phyloP scores from a whole-genome alignment of 1,140 invertebrate genomes.

The Drosophila cardini region DNA sequence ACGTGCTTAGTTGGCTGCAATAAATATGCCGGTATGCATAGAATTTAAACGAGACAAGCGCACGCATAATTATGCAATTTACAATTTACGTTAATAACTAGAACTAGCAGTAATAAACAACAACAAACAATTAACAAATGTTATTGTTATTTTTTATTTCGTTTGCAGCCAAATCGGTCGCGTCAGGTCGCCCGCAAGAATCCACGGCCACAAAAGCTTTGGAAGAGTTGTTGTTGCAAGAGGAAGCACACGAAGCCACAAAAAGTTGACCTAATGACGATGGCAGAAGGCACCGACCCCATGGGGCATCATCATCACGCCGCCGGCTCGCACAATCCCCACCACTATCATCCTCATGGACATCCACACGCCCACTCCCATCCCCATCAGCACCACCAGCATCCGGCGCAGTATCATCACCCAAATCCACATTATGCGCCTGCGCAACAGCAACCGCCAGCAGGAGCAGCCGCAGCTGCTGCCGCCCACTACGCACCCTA shows the following conservation, averaged over 20 bases:
- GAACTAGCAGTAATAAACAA: not conserved
- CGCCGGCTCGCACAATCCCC: slow-evolving; percentile 76
- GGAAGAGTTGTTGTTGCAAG: slow-evolving; percentile 3
- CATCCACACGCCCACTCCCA: slow-evolving; percentile 72
- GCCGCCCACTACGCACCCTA: slow-evolving; percentile 64
- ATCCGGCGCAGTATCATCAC: slow-evolving; percentile 59
- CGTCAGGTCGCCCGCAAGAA: slow-evolving; percentile 54
- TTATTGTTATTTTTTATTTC: slow-evolving; percentile 7
- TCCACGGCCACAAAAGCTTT: slow-evolving; percentile 50
- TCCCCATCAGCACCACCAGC: slow-evolving; percentile 50
- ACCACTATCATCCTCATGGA: slow-evolving; percentile 60
- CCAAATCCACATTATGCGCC: slow-evolving; percentile 57
- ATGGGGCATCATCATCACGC: slow-evolving; percentile 84
- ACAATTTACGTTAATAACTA: not conserved
- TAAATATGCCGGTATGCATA: slow-evolving; percentile 10
- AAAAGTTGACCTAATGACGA: slow-evolving; percentile 84
- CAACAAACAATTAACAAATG: not conserved
- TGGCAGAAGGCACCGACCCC: slow-evolving; percentile 85
- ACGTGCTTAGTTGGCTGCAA: not conserved
- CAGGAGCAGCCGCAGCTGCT: slow-evolving; percentile 42
- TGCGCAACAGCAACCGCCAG: slow-evolving; percentile 47
- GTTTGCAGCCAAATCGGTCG: slow-evolving; percentile 38
- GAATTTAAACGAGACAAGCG: not conserved
- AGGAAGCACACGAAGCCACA: slow-evolving; percentile 51
- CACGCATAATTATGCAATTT: not conserved